Percentiles rank a stretch among this genome's conserved stretches.
These are phyloP conservation scores for Hydriomena furcata DNA, from an alignment of 2,888 invertebrate genomes.

Conservation along the genomic window DNA sequence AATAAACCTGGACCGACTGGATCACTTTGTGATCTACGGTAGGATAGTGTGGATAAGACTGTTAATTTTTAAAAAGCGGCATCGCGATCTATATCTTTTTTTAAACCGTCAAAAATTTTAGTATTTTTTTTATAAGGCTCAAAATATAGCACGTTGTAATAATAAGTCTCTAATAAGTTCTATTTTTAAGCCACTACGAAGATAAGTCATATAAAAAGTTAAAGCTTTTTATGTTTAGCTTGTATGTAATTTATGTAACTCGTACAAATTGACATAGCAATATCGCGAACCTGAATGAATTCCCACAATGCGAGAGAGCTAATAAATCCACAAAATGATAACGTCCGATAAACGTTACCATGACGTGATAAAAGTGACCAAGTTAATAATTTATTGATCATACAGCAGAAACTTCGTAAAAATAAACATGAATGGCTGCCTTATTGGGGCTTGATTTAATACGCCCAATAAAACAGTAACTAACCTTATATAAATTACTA, in stretches of 20 bases:
- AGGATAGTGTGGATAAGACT: slow-evolving; percentile 54
- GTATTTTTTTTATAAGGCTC: too few relatives aligned
- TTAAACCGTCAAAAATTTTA: too few relatives aligned
- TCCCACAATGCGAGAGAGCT: slow-evolving; percentile 18
- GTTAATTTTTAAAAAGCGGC: not conserved
- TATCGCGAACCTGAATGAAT: slow-evolving; percentile 9
- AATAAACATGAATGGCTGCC: slow-evolving; percentile 84
- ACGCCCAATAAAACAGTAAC: slow-evolving; percentile 81
- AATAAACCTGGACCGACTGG: slow-evolving; percentile 67
- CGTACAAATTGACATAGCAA: too few relatives aligned
- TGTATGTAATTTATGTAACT: too few relatives aligned
- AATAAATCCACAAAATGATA: slow-evolving; percentile 55
- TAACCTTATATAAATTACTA: slow-evolving; percentile 83
- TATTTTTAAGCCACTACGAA: too few relatives aligned
- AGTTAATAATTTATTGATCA: slow-evolving; percentile 79
- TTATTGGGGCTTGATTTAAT: slow-evolving; percentile 83
- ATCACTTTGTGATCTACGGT: slow-evolving; percentile 53
- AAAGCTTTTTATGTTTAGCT: too few relatives aligned
- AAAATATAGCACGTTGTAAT: too few relatives aligned
- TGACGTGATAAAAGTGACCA: slow-evolving; percentile 81
- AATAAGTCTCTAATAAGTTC: too few relatives aligned
- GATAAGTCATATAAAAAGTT: too few relatives aligned
- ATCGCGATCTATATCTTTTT: too few relatives aligned
- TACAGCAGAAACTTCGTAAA: slow-evolving; percentile 82
- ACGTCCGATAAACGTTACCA: slow-evolving; percentile 70